phyloP scores from a whole-genome alignment of 2,888 invertebrate species.

The Rhogogaster chlorosoma region DNA sequence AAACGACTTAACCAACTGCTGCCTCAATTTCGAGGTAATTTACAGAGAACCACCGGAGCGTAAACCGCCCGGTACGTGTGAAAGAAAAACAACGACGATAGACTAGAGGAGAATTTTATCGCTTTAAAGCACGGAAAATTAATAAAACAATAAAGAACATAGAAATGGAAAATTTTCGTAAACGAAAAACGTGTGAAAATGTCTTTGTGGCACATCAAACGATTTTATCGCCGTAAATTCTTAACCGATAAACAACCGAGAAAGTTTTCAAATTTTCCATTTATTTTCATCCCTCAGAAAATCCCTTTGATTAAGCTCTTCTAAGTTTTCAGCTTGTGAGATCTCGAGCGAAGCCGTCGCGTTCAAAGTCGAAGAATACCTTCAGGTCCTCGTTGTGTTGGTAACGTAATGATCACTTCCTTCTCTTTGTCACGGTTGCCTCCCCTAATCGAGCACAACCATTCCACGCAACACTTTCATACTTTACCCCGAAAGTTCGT shows the following conservation, averaged over 20 bases:
- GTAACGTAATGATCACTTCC: slow-evolving; percentile 44
- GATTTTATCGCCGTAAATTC: neutral
- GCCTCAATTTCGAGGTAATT: slow-evolving; percentile 38
- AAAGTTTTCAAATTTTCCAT: slow-evolving; percentile 12
- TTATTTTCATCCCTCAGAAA: neutral
- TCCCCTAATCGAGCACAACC: slow-evolving; percentile 43
- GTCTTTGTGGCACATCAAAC: neutral
- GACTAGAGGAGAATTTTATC: neutral
- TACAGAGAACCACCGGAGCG: neutral
- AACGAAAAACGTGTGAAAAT: slow-evolving; percentile 13
- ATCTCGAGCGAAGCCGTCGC: neutral
- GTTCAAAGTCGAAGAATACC: slow-evolving; percentile 31
- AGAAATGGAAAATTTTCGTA: neutral
- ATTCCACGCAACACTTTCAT: slow-evolving; percentile 34
- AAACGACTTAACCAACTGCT: slow-evolving; percentile 18
- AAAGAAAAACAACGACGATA: slow-evolving; percentile 15
- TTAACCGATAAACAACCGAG: neutral
- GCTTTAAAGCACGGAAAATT: slow-evolving; percentile 8
- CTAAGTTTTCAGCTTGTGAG: slow-evolving; percentile 32
- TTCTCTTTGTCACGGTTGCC: slow-evolving; percentile 40
- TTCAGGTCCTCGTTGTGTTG: slow-evolving; percentile 9
- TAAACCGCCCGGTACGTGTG: slow-evolving; percentile 31
- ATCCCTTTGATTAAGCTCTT: slow-evolving; percentile 29
- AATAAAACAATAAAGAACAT: neutral
- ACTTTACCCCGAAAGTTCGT: slow-evolving; percentile 27